Base-by-base conservation (phyloP, 2,113 vertebrate species). In the Pyrgilauda ruficollis region DNA sequence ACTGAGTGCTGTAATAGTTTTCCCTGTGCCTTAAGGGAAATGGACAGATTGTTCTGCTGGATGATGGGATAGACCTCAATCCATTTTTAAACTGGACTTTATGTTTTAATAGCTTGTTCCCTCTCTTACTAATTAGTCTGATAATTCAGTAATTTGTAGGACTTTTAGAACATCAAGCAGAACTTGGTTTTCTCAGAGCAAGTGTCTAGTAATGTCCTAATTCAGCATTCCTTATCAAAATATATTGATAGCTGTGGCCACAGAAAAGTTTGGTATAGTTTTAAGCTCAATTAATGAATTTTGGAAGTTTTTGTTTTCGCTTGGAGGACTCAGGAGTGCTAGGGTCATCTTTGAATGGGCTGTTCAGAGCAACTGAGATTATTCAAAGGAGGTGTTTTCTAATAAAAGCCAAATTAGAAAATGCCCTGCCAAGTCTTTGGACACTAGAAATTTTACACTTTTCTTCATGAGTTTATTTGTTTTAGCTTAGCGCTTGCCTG, bases 81-180 rank as follows among this genome's bases (percentile, higher is more conserved):
- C 94, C 89, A 90, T 95, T 96, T 97, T 96, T 96, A 93, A 93
- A 93, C 84, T 56, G 69, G 68, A 89, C 52, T 62, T 87, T 24
- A 10, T 85, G 58, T 74, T 95, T 67, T 94, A 93, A 96, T 96
- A 95, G 86, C 69, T 89, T 92, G 89, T 66, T 13, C 22, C 8
- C 27, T 79, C 53, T 61, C 56, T 84, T 52, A 62, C 63, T 95
- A 95, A 95, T 96, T 93, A 96, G 85, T 62, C 64, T 62, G 41
- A 39, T 94, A 73, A 69, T 74, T 90, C n/a, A 41, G 44, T 88
- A 88, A 61, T 75, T 77, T 53, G 6, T 44, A 74, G 83, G 83
- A 63, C 88, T 84, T 93, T 11, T 12, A 88, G 90, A 93, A 92
- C 39, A 72, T 66, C 0, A 6, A 50, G 50, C n/a, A 86, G 73